Evolutionary conservation across 1,140 invertebrate species (phyloP).

Genomic region (Lamellibrachia luymesi): DNA sequence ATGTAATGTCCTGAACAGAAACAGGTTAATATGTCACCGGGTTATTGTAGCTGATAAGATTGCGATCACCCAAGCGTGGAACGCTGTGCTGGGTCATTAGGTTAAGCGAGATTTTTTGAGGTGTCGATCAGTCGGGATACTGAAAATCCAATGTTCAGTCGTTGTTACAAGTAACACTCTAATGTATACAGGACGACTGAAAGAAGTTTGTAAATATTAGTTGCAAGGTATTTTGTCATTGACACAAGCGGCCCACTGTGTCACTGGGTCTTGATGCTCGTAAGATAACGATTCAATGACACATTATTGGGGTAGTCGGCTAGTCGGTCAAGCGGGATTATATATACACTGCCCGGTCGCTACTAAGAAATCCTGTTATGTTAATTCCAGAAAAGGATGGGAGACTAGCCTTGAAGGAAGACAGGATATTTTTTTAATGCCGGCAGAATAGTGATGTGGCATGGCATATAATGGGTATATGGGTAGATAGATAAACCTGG

Average conservation of each 20-base stretch:
- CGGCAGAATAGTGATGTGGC: neutral
- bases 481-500: neutral
- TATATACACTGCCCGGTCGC: neutral
- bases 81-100: neutral
- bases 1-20: neutral
- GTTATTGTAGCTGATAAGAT: neutral
- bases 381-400: neutral
- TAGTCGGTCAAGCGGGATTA: neutral
- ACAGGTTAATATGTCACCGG: neutral
- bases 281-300: neutral
- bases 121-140: neutral
- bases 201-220: neutral
- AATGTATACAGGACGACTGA: neutral
- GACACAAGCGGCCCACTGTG: neutral
- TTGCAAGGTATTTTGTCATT: neutral
- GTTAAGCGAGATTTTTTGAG: neutral
- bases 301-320: too few species aligned
- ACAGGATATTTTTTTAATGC: neutral
- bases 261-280: neutral
- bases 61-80: neutral
- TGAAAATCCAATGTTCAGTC: neutral
- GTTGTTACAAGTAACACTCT: neutral
- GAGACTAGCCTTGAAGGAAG: too few species aligned
- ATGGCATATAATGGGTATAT: neutral
- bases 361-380: neutral